Evolutionary conservation across 2,797 vertebrate genomes (phyloP).

Genomic region (Acrossocheilus fasciatus): DNA sequence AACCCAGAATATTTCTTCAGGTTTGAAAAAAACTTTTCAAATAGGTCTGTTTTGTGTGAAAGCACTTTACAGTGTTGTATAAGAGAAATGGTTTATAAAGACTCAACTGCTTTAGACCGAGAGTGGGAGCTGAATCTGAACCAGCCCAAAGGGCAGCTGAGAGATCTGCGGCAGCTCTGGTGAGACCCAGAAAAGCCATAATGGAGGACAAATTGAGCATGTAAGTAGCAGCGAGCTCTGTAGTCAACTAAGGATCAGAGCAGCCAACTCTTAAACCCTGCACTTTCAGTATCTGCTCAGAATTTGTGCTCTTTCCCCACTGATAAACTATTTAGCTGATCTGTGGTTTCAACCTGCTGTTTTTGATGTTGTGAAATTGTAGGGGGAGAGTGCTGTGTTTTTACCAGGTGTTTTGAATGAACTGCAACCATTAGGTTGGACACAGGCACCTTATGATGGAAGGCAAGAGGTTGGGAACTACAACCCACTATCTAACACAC

Average conservation of each 20-base stretch:
- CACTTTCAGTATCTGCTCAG: slow-evolving; percentile 9
- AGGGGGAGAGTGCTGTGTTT: slow-evolving; percentile 23
- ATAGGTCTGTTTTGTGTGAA: background rate
- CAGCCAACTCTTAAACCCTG: background rate
- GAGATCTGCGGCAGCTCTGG: background rate
- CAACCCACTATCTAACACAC: slow-evolving; percentile 31
- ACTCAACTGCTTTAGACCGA: background rate
- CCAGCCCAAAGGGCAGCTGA: slow-evolving; percentile 24
- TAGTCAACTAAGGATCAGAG: slow-evolving; percentile 42
- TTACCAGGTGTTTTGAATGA: slow-evolving; percentile 14
- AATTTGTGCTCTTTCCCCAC: slow-evolving; percentile 30
- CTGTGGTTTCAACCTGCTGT: slow-evolving; percentile 14
- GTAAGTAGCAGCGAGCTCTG: slow-evolving; percentile 47
- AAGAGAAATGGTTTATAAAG: slow-evolving; percentile 26
- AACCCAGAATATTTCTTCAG: background rate
- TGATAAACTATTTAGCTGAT: slow-evolving; percentile 31
- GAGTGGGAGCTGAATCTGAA: slow-evolving; percentile 31
- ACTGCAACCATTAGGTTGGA: slow-evolving; percentile 1
- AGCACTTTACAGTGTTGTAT: slow-evolving; percentile 13
- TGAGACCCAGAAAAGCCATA: slow-evolving; percentile 41
- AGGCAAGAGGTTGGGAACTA: slow-evolving; percentile 28
- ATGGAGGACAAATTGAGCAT: slow-evolving; percentile 51
- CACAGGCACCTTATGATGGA: background rate
- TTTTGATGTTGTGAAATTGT: slow-evolving; percentile 2
- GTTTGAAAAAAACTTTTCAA: background rate